These are phyloP conservation scores for Coptodon bakossiorum DNA, from an alignment of 2,113 vertebrate species.

Conservation along the genomic window DNA sequence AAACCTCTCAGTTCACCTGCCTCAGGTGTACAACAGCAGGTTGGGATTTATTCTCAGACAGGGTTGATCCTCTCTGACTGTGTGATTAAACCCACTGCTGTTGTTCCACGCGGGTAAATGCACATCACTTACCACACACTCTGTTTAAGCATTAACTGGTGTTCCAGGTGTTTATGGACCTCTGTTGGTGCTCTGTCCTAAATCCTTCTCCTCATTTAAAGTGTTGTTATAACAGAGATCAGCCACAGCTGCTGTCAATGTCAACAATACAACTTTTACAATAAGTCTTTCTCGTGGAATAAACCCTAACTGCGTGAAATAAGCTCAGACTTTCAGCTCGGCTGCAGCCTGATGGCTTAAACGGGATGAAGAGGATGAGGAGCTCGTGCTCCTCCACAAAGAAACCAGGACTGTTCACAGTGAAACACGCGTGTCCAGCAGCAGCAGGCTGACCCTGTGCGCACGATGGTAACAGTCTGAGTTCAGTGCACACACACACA, in stretches of 20 bases:
- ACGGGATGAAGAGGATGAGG: background rate
- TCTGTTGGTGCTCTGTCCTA: background rate
- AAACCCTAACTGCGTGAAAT: background rate
- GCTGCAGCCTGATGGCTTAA: background rate
- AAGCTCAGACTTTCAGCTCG: background rate
- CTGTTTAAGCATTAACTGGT: background rate
- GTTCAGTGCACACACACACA: rapidly evolving
- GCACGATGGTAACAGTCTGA: background rate
- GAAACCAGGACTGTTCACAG: background rate
- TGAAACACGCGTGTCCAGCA: background rate
- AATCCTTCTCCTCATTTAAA: background rate
- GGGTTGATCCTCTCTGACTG: background rate
- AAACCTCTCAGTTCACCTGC: background rate
- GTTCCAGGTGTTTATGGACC: background rate
- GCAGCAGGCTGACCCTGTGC: background rate
- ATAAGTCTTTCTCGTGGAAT: background rate
- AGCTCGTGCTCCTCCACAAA: background rate
- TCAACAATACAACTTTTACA: background rate
- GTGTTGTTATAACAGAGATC: background rate
- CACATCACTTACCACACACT: background rate
- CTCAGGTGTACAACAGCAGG: background rate
- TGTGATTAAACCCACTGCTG: background rate
- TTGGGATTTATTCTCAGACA: background rate
- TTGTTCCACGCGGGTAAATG: rapidly evolving
- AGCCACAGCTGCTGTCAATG: background rate